Evolutionary conservation across 2,888 invertebrate genomes (phyloP).

Genomic region (Trichogramma dendrolimi): DNA sequence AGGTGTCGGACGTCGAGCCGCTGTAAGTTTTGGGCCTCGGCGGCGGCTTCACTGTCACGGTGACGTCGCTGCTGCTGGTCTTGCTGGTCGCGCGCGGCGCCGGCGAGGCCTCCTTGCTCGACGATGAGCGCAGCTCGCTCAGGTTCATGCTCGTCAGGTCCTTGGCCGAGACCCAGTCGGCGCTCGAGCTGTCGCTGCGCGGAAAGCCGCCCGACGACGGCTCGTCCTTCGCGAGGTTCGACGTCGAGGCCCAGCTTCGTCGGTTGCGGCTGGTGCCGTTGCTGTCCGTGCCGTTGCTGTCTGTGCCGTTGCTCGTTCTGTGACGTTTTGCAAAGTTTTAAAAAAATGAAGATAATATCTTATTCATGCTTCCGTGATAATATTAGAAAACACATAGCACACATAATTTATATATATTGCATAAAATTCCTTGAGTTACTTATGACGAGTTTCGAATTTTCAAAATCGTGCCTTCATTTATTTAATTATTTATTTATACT

Average conservation of each 20-base stretch:
- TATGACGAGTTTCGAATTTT: too few species aligned
- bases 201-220: conserved; percentile 13
- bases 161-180: conserved; percentile 74
- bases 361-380: too few species aligned
- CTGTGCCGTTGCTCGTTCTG: neutral
- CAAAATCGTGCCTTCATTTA: too few species aligned
- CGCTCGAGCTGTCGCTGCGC: conserved; percentile 30
- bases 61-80: neutral
- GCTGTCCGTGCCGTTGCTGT: conserved; percentile 45
- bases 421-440: too few species aligned
- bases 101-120: conserved; percentile 8
- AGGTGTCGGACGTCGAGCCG: conserved; percentile 39
- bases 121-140: conserved; percentile 21
- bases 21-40: conserved; percentile 35
- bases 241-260: conserved; percentile 74
- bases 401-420: too few species aligned
- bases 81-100: conserved; percentile 57
- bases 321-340: neutral
- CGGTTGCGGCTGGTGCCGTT: conserved; percentile 36
- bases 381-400: too few species aligned
- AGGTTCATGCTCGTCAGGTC: conserved; percentile 60
- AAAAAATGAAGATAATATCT: too few species aligned
- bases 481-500: too few species aligned
- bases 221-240: conserved; percentile 58
- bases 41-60: conserved; percentile 20